Evolutionary conservation across 2,797 vertebrate species (phyloP).

Genomic region (Enteromius anoplus): DNA sequence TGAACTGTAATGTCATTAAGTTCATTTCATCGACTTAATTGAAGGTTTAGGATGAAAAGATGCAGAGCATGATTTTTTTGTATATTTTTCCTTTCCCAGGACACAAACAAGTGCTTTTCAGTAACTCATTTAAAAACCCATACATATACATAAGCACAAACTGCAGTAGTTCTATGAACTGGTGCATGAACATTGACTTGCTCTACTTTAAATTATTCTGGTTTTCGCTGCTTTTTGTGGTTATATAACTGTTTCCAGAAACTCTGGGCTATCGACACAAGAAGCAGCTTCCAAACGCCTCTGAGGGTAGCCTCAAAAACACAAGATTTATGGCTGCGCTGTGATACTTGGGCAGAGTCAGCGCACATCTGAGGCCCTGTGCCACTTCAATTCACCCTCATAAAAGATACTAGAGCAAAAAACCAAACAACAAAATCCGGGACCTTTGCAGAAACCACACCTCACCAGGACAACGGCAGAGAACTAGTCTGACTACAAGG

Average conservation of each 20-base stretch:
- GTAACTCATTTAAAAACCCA: slow-evolving; percentile 30
- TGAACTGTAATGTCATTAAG: slow-evolving; percentile 30
- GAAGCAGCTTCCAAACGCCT: slow-evolving; percentile 54
- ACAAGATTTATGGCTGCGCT: slow-evolving; percentile 58
- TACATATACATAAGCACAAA: slow-evolving; percentile 34
- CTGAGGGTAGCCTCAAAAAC: slow-evolving; percentile 58
- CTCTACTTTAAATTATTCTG: slow-evolving; percentile 47
- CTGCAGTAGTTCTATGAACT: slow-evolving; percentile 43
- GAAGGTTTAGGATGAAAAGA: slow-evolving; percentile 22
- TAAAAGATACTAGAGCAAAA: slow-evolving; percentile 45
- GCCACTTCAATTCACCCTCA: slow-evolving; percentile 50
- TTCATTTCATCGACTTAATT: slow-evolving; percentile 29
- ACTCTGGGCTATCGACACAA: slow-evolving; percentile 51
- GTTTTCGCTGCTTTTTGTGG: slow-evolving; percentile 51
- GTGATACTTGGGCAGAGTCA: slow-evolving; percentile 48
- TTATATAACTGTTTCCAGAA: slow-evolving; percentile 64
- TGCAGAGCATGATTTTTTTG: not conserved
- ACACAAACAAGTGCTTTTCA: slow-evolving; percentile 41
- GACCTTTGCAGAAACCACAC: slow-evolving; percentile 29
- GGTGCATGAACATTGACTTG: slow-evolving; percentile 22
- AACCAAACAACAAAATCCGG: slow-evolving; percentile 49
- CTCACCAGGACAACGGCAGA: slow-evolving; percentile 32
- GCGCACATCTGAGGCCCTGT: slow-evolving; percentile 42
- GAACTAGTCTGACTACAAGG: slow-evolving; percentile 28
- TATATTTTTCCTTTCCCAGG: not conserved